A percentile compares a stretch with the other conserved stretches of the same genome.
Conservation (phyloP, 2,888 invertebrate genomes). For the Euzophera pinguis region DNA sequence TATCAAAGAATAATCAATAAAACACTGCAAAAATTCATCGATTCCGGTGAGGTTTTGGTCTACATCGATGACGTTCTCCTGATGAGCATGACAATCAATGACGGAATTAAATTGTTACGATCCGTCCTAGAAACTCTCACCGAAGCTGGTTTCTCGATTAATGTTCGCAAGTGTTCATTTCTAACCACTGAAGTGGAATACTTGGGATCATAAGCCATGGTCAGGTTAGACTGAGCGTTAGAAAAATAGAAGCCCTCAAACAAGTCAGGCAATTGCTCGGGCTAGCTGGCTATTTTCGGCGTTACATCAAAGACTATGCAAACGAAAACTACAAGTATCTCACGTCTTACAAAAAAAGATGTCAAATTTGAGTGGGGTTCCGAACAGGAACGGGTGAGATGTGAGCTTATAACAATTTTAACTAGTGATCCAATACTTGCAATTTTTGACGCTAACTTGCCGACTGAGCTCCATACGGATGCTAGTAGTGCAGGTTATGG, state of each 20-base stretch:
- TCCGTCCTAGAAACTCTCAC: not conserved
- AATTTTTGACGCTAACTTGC: not conserved
- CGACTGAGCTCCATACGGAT: too few species aligned
- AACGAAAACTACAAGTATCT: too few species aligned
- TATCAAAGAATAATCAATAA: constrained; percentile 12
- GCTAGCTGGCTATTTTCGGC: too few species aligned
- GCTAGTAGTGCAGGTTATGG: not conserved
- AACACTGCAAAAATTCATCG: constrained; percentile 12
- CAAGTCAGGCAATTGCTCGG: too few species aligned
- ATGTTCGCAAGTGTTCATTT: too few species aligned
- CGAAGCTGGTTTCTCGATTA: constrained; percentile 19
- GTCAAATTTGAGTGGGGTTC: not conserved
- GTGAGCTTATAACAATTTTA: not conserved
- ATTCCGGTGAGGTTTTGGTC: constrained; percentile 10
- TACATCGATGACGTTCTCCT: constrained; percentile 15
- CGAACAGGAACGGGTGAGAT: not conserved
- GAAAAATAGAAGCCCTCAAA: too few species aligned
- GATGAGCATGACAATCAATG: constrained; percentile 1
- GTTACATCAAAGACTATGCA: too few species aligned
- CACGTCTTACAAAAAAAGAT: too few species aligned
- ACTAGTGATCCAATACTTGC: not conserved
- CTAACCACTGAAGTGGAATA: too few species aligned
- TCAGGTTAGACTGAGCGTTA: too few species aligned
- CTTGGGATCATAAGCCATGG: too few species aligned
- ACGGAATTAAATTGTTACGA: not conserved